Percentiles rank a stretch among this genome's conserved stretches.
Conservation (phyloP, 1,140 invertebrate genomes). For the Drosophila lacertosa region DNA sequence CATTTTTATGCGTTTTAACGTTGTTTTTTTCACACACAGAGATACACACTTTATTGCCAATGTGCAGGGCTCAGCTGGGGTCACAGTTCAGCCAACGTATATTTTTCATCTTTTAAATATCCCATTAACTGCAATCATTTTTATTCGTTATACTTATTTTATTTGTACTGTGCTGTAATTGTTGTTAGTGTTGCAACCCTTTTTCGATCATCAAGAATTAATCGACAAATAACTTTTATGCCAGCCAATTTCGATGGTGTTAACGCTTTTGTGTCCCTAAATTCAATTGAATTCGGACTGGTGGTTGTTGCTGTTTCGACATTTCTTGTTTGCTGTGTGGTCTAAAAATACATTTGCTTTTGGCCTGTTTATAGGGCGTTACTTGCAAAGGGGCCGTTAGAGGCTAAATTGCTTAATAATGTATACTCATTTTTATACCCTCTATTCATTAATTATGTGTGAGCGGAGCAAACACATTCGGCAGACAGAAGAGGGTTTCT, state of each 20-base stretch:
- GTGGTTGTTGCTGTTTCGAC: not conserved
- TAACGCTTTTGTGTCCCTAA: no score
- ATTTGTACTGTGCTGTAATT: slow-evolving; percentile 8
- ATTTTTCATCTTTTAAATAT: slow-evolving; percentile 20
- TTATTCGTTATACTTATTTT: not conserved
- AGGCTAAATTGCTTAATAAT: slow-evolving; percentile 43
- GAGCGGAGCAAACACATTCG: not conserved
- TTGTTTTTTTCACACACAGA: slow-evolving; percentile 38
- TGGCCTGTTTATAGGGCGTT: slow-evolving; percentile 63
- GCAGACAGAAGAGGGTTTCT: not conserved
- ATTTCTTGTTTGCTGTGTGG: slow-evolving; percentile 16
- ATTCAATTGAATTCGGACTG: no score
- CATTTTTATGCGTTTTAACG: slow-evolving; percentile 40
- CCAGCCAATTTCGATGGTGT: no score
- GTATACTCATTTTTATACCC: no score
- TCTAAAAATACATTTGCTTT: slow-evolving; percentile 53
- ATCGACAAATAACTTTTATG: no score
- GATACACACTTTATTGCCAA: slow-evolving; percentile 27
- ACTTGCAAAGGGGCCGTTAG: slow-evolving; percentile 42
- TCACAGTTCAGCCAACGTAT: not conserved
- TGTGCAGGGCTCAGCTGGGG: not conserved
- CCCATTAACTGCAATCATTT: slow-evolving; percentile 2
- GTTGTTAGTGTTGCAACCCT: slow-evolving; percentile 1
- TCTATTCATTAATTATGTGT: not conserved
- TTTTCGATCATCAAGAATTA: not conserved